phyloP scores from a whole-genome alignment of 2,888 invertebrate genomes.

The Parnassius mnemosyne region DNA sequence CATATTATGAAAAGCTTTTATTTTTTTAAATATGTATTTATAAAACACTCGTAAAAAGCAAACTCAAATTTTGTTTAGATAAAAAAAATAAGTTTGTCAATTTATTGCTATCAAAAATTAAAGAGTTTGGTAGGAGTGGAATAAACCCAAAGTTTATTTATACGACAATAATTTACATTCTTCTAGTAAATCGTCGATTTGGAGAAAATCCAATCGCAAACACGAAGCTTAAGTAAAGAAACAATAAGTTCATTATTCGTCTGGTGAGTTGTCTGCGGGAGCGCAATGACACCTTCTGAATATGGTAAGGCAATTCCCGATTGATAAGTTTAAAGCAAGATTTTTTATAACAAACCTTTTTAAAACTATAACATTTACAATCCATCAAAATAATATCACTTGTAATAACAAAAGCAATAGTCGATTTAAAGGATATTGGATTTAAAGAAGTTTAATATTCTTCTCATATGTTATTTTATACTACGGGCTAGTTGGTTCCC shows the following conservation, averaged over 20 bases:
- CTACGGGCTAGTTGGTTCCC: constrained; percentile 39
- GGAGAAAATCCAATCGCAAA: constrained; percentile 42
- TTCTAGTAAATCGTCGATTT: constrained; percentile 37
- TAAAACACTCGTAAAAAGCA: too few relatives aligned
- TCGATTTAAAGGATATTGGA: too few relatives aligned
- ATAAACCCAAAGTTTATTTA: constrained; percentile 27
- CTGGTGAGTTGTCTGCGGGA: constrained; percentile 36
- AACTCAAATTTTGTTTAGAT: too few relatives aligned
- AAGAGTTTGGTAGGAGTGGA: constrained; percentile 15
- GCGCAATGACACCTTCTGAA: constrained; percentile 19
- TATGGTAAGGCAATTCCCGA: constrained; percentile 3
- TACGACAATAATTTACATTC: constrained; percentile 33
- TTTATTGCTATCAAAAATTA: constrained; percentile 19
- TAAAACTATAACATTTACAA: not conserved
- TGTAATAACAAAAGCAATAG: too few relatives aligned
- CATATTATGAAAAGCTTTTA: too few relatives aligned
- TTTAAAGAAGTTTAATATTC: constrained; percentile 18
- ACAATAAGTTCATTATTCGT: constrained; percentile 41
- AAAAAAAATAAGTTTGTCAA: not conserved
- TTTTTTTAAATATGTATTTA: too few relatives aligned
- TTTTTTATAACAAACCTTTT: not conserved
- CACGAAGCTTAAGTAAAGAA: constrained; percentile 33
- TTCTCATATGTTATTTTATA: constrained; percentile 37
- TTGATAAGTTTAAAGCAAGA: constrained; percentile 9
- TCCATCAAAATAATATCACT: too few relatives aligned